phyloP scores from a whole-genome alignment of 2,888 invertebrate genomes.

The Lapara coniferarum region DNA sequence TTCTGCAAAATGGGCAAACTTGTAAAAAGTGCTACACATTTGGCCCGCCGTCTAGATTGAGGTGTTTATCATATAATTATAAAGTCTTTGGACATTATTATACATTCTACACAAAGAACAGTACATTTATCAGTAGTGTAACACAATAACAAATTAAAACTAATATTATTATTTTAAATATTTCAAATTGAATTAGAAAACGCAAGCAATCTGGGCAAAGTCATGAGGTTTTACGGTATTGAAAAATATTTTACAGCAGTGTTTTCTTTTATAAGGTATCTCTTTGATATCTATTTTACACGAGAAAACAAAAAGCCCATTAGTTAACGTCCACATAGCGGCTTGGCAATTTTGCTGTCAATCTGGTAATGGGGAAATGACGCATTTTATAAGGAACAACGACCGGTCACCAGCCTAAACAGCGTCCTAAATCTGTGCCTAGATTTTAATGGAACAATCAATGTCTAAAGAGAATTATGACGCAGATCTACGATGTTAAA shows the following conservation, averaged over 20 bases:
- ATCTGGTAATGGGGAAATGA: constrained; percentile 36
- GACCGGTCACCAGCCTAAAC: constrained; percentile 43
- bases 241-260: not conserved
- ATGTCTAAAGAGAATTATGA: constrained; percentile 27
- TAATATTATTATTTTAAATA: too few species aligned
- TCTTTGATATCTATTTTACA: constrained; percentile 14
- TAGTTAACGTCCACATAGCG: constrained; percentile 13
- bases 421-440: constrained; percentile 33
- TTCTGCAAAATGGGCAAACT: too few species aligned
- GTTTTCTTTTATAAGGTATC: not conserved
- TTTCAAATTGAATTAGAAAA: too few species aligned
- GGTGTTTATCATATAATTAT: too few species aligned
- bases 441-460: constrained; percentile 34
- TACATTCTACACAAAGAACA: too few species aligned
- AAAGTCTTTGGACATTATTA: too few species aligned
- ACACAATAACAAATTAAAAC: too few species aligned
- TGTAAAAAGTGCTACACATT: too few species aligned
- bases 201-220: too few species aligned
- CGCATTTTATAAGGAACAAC: constrained; percentile 42
- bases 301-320: constrained; percentile 10
- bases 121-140: too few species aligned
- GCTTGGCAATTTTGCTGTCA: constrained; percentile 34
- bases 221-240: too few species aligned
- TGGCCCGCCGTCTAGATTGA: too few species aligned
- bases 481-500: not conserved